Conservation (phyloP, 37 sponge, comb jelly and placozoan genomes). For the Oscarella lobularis region DNA sequence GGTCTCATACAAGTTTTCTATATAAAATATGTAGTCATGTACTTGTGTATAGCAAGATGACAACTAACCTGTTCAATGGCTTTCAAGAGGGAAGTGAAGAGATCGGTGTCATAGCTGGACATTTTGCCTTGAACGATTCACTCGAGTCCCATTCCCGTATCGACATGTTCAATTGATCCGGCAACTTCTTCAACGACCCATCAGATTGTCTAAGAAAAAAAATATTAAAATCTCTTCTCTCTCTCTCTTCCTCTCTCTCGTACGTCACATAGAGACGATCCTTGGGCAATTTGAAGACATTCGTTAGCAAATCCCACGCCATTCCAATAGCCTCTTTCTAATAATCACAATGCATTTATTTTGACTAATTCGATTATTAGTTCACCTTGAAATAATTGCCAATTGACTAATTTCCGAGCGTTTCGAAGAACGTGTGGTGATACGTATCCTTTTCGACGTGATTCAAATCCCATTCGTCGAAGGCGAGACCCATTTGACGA, state of each 20-base stretch:
- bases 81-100: constrained; percentile 75
- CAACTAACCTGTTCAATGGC: constrained; percentile 78
- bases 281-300: constrained; percentile 75
- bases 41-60: no score
- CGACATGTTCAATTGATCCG: constrained; percentile 75
- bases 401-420: constrained; percentile 97
- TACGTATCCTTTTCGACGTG: constrained; percentile 98
- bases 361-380: no score
- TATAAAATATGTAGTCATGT: no score
- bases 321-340: constrained; percentile 62
- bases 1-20: no score
- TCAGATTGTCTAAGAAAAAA: constrained; percentile 45
- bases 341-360: no score
- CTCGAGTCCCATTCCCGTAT: constrained; percentile 96
- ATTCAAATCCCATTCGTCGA: constrained; percentile 61
- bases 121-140: constrained; percentile 82
- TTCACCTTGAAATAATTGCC: constrained; percentile 95
- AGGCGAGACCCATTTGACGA: constrained; percentile 1
- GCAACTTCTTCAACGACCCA: constrained; percentile 60
- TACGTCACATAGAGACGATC: constrained; percentile 94
- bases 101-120: constrained; percentile 97
- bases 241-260: constrained; percentile 77
- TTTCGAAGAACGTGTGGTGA: constrained; percentile 99
- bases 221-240: constrained; percentile 38
- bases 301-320: constrained; percentile 80